These are phyloP conservation scores for Leptopilina myrica DNA, from an alignment of 2,888 invertebrate species.

Conservation along the genomic window DNA sequence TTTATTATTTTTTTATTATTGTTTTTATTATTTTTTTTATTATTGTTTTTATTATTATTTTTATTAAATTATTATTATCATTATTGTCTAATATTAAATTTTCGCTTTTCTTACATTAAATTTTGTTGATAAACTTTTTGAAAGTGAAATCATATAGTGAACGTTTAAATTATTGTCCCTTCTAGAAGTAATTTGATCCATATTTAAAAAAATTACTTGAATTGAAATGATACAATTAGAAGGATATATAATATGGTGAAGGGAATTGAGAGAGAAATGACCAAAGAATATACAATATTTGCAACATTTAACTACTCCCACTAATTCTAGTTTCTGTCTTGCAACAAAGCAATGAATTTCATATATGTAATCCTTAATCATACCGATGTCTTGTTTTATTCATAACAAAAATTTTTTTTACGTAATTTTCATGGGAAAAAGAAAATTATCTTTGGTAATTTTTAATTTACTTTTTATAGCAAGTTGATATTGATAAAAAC, in stretches of 20 bases:
- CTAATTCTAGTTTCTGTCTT: not conserved
- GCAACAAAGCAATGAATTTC: not conserved
- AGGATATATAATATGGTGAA: conserved; percentile 6
- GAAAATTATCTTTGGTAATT: no score
- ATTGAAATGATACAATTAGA: not conserved
- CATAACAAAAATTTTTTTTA: not conserved
- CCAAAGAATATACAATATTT: not conserved
- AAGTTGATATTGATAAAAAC: no score
- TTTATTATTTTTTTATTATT: no score
- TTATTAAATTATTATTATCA: no score
- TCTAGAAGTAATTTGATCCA: not conserved
- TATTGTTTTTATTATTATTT: no score
- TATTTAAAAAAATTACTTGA: not conserved
- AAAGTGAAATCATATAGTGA: not conserved
- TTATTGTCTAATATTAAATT: no score
- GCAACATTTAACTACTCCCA: not conserved
- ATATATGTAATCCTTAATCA: not conserved
- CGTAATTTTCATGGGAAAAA: not conserved
- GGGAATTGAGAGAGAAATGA: not conserved
- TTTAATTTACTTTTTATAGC: no score
- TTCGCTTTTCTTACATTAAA: not conserved
- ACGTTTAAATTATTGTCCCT: not conserved
- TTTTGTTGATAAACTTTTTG: not conserved
- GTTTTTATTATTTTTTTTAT: no score
- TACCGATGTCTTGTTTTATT: not conserved